Evolutionary conservation across 2,797 vertebrate species (phyloP), one percentile per base, ranked within the genome.

Genomic region (Sebastes trivittatus): DNA sequence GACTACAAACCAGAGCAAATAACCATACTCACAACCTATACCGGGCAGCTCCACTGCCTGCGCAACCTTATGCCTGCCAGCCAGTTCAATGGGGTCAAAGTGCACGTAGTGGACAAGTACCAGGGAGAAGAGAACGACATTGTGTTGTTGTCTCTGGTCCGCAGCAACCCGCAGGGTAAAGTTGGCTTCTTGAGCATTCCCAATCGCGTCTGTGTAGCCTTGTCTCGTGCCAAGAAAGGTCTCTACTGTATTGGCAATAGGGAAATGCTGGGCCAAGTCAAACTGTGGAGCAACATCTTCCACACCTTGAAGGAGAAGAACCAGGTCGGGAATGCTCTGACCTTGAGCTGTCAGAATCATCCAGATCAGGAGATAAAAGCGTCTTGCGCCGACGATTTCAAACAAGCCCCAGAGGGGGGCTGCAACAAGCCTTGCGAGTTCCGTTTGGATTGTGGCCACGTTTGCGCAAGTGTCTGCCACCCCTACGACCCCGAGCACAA

Each of bases 91-190:
- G 98, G 97, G 2, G 97, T 99, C 87, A 98, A 95, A 92, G 97
- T 99, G 70, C 97, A 97, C 0, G 98, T 99, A 2, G 98, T 99
- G 10, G 98, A 99, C 93, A 99, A 99, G 83, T 99, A 99, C 91
- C 98, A 99, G 86, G 98, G 98, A 5, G 97, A 99, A 78, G 98
- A 99, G 90, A 99, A 99, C n/a, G 98, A 98, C 82, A 98, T 99
- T 71, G 93, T 99, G 80, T 92, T 99, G 80, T 94, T 99, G 77
- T 99, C 98, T 1, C 90, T 99, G 9, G 98, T 99, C 65, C 96
- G 97, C 29, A 99, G 98, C 95, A 99, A 99, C 89, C 75, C 4
- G 7, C 89, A 95, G 23, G 93, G 94, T 20, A 97, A 88, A 69
- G 93, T 96, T 56, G 98, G 98, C 7, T 99, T 99, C 92, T 96